Percentiles rank a stretch among this genome's conserved stretches.
phyloP scores from a whole-genome alignment of 1,140 invertebrate genomes.

The Drosophila malerkotliana region DNA sequence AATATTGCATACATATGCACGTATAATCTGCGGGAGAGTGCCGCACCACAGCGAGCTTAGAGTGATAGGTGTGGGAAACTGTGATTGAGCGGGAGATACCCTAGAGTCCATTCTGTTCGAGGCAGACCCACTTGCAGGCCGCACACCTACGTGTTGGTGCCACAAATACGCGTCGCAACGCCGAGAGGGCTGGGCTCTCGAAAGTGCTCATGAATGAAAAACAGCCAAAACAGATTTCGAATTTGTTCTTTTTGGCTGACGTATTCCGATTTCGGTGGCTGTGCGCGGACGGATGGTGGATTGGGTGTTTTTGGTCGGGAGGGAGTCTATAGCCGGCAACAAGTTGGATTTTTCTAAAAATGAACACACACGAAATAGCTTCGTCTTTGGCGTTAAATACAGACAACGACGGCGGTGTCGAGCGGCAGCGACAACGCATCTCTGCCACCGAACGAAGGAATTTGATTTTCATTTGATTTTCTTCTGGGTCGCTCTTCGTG shows the following conservation, averaged over 20 bases:
- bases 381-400: conserved; percentile 80
- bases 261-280: conserved; percentile 9
- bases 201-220: conserved; percentile 62
- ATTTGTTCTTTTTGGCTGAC: conserved; percentile 32
- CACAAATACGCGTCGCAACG: background rate
- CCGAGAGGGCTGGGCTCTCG: background rate
- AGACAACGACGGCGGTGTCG: conserved; percentile 42
- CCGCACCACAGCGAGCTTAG: conserved; percentile 38
- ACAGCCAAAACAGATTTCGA: conserved; percentile 13
- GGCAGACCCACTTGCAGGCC: conserved; percentile 5
- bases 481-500: conserved; percentile 29
- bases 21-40: conserved; percentile 37
- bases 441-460: conserved; percentile 67
- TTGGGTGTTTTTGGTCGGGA: conserved; percentile 26
- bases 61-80: background rate
- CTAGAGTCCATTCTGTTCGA: background rate
- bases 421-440: conserved; percentile 59
- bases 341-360: conserved; percentile 82
- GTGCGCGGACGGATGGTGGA: conserved; percentile 5
- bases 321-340: conserved; percentile 69
- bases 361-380: conserved; percentile 79
- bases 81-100: conserved; percentile 18
- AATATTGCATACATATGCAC: conserved; percentile 61
- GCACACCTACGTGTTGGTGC: background rate
- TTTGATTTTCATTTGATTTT: conserved; percentile 71